Evolutionary conservation across 2,888 invertebrate species (phyloP).

Genomic region (Tipula unca): DNA sequence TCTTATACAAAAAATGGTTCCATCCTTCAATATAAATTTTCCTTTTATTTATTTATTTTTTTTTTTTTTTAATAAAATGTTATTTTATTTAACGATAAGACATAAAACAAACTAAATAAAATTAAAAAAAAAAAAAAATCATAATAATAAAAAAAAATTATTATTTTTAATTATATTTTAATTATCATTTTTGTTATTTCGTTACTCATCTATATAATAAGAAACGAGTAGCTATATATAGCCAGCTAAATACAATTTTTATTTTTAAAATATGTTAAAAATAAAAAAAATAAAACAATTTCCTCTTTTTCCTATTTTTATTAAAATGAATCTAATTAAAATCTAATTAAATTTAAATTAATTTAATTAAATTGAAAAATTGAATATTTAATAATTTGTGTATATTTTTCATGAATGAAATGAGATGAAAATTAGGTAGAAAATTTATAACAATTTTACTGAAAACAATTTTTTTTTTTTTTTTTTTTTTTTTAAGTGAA

Average conservation of each 20-base stretch:
- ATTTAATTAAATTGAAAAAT: neutral
- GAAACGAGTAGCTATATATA: neutral
- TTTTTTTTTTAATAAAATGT: neutral
- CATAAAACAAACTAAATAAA: neutral
- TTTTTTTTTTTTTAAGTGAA: neutral
- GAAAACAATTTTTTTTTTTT: neutral
- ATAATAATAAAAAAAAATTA: neutral
- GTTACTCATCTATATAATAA: neutral
- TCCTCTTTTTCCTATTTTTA: neutral
- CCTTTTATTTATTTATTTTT: neutral
- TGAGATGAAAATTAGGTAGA: constrained; percentile 4
- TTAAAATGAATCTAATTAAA: constrained; percentile 8
- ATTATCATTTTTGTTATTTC: neutral
- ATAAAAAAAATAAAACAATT: neutral
- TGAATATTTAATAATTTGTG: neutral
- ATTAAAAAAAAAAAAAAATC: neutral
- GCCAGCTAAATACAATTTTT: too few species aligned
- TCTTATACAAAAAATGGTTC: neutral
- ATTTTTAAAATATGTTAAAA: neutral
- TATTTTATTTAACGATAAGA: neutral
- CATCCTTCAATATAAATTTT: neutral
- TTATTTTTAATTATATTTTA: neutral
- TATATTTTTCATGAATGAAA: neutral
- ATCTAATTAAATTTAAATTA: neutral
- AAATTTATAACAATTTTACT: neutral